Evolutionary conservation across 1,140 invertebrate species (phyloP).

Genomic region (Polypedilum vanderplanki): DNA sequence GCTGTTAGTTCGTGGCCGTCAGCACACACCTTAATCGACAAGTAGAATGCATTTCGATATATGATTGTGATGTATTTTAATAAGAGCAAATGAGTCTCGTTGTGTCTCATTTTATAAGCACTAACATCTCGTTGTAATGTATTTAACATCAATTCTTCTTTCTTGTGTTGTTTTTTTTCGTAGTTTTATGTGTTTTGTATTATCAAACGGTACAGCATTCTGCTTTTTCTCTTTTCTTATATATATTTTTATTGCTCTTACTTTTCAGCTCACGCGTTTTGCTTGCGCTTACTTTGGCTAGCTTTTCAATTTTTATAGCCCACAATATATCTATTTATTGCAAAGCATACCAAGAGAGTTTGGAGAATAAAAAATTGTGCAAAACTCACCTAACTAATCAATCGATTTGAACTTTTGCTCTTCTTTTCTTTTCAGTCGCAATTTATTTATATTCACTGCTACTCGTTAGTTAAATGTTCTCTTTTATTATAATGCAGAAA

Average conservation of each 20-base stretch:
- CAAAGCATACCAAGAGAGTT: not conserved
- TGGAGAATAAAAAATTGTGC: not conserved
- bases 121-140: slow-evolving; percentile 3
- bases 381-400: slow-evolving; percentile 11
- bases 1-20: not conserved
- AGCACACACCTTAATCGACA: not conserved
- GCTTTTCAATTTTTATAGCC: not conserved
- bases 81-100: not conserved
- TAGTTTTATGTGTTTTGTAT: slow-evolving; percentile 11
- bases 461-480: not conserved
- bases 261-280: slow-evolving; percentile 20
- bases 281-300: not conserved
- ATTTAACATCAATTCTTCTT: slow-evolving; percentile 22
- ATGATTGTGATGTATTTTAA: not conserved
- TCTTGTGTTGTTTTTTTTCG: not conserved
- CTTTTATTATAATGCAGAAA: not conserved
- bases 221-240: not conserved
- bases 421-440: not conserved
- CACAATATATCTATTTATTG: not conserved
- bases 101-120: slow-evolving; percentile 3
- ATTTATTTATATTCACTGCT: not conserved
- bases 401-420: slow-evolving; percentile 12
- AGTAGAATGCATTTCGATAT: not conserved
- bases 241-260: not conserved
- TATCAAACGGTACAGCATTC: slow-evolving; percentile 26